Base-by-base conservation (phyloP, 2,797 vertebrate species). In the Hypotaenidia philippensis region DNA sequence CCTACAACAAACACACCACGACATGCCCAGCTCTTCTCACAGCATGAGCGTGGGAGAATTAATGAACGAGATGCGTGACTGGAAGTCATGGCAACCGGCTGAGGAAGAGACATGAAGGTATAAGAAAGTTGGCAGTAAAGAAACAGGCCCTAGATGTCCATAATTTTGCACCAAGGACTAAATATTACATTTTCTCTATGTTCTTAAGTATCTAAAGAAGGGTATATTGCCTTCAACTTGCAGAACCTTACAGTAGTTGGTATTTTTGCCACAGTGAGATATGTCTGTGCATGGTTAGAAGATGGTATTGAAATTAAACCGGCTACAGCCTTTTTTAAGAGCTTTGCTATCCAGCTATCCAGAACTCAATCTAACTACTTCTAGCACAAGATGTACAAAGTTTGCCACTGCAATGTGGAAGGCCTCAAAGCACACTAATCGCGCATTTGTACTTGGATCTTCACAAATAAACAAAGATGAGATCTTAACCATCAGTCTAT, bases 31-130 rank as follows among this genome's bases (percentile, higher is more conserved):
- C 23, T 71, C 25, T 74, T 29, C 40, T 71, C 34, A 74, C 38
- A 77, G 60, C 60, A 45, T 2, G n/a, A 66, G 19, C 23, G 70
- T 2, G 5, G 40, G 32, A 94, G 52, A 92, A 79, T 40, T 68
- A 86, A 76, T 20, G 44, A 93, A 82, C 1, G 3, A 75, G 22
- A 56, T 34, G 15, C 16, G 9, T 34, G 13, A 70, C 38, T 93
- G 75, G 49, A 93, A 95, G 88, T 84, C 83, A 85, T 83, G 75
- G 64, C 74, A 95, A 88, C 87, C 63, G 59, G 25, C 40, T 78
- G 27, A 81, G 29, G 34, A 80, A 80, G 44, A 64, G 52, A 72
- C n/a, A 59, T 0, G 1, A 83, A 61, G 13, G 47, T 36, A 79
- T n/a, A 77, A 61, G 23, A 61, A 79, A 13, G 16, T 15, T 66